Percentiles rank a stretch among this genome's conserved stretches.
Conservation (phyloP, 1,140 invertebrate genomes). For the Drosophila arizonae region DNA sequence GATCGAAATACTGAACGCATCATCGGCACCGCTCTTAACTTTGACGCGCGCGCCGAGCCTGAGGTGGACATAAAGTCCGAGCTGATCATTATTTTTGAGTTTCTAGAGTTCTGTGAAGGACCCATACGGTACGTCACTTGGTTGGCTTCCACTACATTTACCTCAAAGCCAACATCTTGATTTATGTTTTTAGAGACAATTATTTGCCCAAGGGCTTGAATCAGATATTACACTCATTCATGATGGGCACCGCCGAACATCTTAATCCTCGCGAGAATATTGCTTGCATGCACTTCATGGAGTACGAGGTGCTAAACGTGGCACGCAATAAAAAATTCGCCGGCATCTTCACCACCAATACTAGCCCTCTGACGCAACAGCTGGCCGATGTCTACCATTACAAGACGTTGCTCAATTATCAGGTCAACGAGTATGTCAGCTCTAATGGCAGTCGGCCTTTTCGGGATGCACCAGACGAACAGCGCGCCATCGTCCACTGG, state of each 20-base stretch:
- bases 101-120: conserved; percentile 89
- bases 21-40: conserved; percentile 89
- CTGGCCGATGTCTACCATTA: conserved; percentile 92
- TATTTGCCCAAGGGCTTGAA: conserved; percentile 87
- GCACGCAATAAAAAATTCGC: conserved; percentile 86
- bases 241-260: conserved; percentile 90
- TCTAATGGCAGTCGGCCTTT: conserved; percentile 89
- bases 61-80: conserved; percentile 87
- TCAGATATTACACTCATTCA: conserved; percentile 90
- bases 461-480: conserved; percentile 88
- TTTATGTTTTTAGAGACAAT: conserved; percentile 83
- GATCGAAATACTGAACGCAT: conserved; percentile 70
- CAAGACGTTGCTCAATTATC: conserved; percentile 89
- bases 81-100: conserved; percentile 89
- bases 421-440: conserved; percentile 90
- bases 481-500: conserved; percentile 89
- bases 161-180: neutral
- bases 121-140: conserved; percentile 85
- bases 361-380: conserved; percentile 92
- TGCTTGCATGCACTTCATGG: conserved; percentile 89
- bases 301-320: conserved; percentile 87
- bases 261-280: conserved; percentile 89
- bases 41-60: conserved; percentile 91
- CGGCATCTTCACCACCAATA: conserved; percentile 93
- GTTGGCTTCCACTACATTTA: no score